Evolutionary conservation across 2,113 vertebrate species (phyloP).

Genomic region (Pelmatolapia mariae): DNA sequence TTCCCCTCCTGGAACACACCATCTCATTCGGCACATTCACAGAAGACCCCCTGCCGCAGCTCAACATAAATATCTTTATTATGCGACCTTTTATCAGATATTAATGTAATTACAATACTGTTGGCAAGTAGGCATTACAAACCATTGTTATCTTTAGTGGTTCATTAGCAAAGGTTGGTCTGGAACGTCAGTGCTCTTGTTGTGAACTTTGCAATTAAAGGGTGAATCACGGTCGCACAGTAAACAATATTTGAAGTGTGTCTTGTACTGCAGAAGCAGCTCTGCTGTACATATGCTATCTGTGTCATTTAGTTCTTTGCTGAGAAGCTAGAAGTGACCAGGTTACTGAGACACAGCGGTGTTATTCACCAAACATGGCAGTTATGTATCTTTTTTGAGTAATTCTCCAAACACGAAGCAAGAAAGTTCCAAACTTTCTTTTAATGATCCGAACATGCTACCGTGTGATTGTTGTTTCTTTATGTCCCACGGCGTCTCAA

Average conservation of each 20-base stretch:
- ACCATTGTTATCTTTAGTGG: neutral
- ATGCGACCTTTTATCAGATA: slow-evolving; percentile 24
- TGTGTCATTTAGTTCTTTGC: neutral
- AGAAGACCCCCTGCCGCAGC: neutral
- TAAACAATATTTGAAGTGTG: neutral
- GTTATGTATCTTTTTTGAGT: neutral
- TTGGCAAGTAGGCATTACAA: neutral
- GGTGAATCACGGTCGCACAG: neutral
- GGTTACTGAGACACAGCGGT: neutral
- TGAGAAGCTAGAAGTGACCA: neutral
- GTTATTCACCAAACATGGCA: neutral
- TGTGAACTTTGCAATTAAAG: neutral
- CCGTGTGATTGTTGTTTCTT: neutral
- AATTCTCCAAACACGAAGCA: neutral
- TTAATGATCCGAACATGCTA: neutral
- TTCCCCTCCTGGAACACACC: slow-evolving; percentile 22
- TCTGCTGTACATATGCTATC: neutral
- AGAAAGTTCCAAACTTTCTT: neutral
- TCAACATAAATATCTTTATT: slow-evolving; percentile 21
- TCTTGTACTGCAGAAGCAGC: neutral
- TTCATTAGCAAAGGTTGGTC: slow-evolving; percentile 3
- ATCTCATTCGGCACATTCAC: slow-evolving; percentile 19
- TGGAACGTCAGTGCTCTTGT: neutral
- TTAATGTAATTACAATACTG: slow-evolving; percentile 29
- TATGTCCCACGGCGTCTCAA: neutral